phyloP scores from a whole-genome alignment of 2,888 invertebrate genomes.

The Tetrapedia diversipes region DNA sequence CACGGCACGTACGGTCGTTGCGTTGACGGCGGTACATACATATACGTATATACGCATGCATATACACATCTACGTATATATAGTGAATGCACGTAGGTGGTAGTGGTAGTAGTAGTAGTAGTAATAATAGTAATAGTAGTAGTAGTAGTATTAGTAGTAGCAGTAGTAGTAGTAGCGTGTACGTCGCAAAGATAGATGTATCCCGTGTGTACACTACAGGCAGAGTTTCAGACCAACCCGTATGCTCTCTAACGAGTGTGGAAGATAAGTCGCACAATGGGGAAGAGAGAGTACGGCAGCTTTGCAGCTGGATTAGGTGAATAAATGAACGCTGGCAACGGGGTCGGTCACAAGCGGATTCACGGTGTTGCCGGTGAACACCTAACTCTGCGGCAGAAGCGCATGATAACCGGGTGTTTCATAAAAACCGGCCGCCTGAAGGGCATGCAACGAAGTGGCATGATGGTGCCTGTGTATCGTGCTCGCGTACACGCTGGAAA shows the following conservation, averaged over 20 bases:
- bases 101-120: conserved; percentile 25
- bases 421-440: conserved; percentile 78
- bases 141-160: no score
- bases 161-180: conserved; percentile 31
- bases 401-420: conserved; percentile 80
- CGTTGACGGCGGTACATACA: conserved; percentile 45
- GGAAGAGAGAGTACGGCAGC: conserved; percentile 33
- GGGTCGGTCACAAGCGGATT: conserved; percentile 34
- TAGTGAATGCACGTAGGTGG: conserved; percentile 2
- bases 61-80: conserved; percentile 3
- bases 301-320: conserved; percentile 56
- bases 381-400: conserved; percentile 78
- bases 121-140: no score
- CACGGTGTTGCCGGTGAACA: conserved; percentile 10
- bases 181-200: conserved; percentile 60
- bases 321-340: conserved; percentile 52
- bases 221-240: conserved; percentile 61
- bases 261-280: conserved; percentile 61
- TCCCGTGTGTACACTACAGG: conserved; percentile 50
- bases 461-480: conserved; percentile 79
- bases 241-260: conserved; percentile 66
- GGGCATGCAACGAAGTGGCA: conserved; percentile 75
- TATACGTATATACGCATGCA: conserved; percentile 6
- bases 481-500: conserved; percentile 77
- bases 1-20: conserved; percentile 64